phyloP scores from a whole-genome alignment of 37 sponge, comb jelly and placozoan genomes.

The Aphrocallistes beatrix region DNA sequence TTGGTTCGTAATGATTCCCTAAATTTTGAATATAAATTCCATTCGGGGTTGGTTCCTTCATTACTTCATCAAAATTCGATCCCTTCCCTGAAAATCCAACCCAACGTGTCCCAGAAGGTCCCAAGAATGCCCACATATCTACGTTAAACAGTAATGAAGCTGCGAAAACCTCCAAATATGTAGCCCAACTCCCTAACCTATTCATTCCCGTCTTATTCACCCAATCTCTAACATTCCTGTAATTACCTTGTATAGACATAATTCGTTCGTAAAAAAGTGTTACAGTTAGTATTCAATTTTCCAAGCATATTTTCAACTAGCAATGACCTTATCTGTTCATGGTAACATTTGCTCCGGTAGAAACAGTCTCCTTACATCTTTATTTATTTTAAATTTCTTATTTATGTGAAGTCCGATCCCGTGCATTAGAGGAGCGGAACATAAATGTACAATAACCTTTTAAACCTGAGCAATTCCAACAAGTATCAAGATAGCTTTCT shows the following conservation, averaged over 20 bases:
- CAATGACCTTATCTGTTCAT: not conserved
- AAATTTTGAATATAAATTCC: not conserved
- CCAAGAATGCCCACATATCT: not conserved
- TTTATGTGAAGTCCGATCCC: too few relatives aligned
- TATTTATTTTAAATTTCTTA: too few relatives aligned
- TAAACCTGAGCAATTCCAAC: too few relatives aligned
- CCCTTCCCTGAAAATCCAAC: not conserved
- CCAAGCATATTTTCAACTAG: conserved; percentile 7
- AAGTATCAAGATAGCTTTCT: too few relatives aligned
- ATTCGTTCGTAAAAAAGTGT: not conserved
- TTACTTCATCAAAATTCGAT: not conserved
- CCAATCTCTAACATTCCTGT: not conserved
- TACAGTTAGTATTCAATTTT: not conserved
- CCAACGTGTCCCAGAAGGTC: not conserved
- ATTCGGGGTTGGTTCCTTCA: conserved; percentile 1
- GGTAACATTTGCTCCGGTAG: not conserved
- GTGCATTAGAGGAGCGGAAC: too few relatives aligned
- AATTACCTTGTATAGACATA: conserved; percentile 3
- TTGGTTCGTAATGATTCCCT: not conserved
- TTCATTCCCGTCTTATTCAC: not conserved
- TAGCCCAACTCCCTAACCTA: conserved; percentile 7
- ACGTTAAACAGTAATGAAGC: not conserved
- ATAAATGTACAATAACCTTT: too few relatives aligned
- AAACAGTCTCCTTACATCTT: too few relatives aligned
- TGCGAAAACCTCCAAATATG: not conserved